A percentile compares a stretch with the other conserved stretches of the same genome.
Conservation (phyloP, 2,113 vertebrate species). For the Tragelaphus scriptus region DNA sequence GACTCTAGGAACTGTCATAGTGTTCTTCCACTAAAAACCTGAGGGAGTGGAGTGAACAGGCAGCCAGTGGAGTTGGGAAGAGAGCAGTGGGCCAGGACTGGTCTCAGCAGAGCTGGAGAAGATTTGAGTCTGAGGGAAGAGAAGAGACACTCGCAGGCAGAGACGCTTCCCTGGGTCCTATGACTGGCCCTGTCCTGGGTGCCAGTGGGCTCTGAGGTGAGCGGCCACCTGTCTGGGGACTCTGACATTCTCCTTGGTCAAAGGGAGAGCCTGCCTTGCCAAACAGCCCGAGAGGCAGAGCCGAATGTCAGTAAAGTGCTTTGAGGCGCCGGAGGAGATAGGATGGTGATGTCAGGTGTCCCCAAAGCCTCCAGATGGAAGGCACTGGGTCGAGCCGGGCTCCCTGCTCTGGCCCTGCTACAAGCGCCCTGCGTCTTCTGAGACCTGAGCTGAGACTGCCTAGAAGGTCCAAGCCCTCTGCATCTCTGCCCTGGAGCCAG, state of each 20-base stretch:
- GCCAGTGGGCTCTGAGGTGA: not conserved
- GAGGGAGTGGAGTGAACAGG: too few species aligned
- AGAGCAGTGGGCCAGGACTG: not conserved
- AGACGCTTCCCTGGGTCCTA: not conserved
- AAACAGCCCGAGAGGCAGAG: not conserved
- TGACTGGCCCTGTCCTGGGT: not conserved
- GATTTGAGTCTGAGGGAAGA: not conserved
- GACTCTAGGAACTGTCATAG: not conserved
- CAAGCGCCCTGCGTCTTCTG: not conserved
- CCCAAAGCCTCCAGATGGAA: not conserved
- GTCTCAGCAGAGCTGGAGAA: not conserved
- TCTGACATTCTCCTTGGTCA: not conserved
- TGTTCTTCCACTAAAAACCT: not conserved
- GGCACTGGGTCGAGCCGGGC: not conserved
- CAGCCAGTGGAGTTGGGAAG: not conserved
- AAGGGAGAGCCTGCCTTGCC: not conserved
- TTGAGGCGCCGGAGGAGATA: not conserved
- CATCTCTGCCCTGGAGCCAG: not conserved
- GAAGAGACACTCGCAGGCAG: not conserved
- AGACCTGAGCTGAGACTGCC: not conserved
- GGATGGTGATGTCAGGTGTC: not conserved
- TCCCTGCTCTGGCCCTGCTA: not conserved
- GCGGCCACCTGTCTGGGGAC: not conserved
- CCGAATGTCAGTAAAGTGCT: constrained; percentile 30
- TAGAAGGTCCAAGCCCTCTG: not conserved